These are phyloP conservation scores for Chondrosia reniformis DNA, from an alignment of 37 sponge, comb jelly and placozoan species.

Conservation along the genomic window DNA sequence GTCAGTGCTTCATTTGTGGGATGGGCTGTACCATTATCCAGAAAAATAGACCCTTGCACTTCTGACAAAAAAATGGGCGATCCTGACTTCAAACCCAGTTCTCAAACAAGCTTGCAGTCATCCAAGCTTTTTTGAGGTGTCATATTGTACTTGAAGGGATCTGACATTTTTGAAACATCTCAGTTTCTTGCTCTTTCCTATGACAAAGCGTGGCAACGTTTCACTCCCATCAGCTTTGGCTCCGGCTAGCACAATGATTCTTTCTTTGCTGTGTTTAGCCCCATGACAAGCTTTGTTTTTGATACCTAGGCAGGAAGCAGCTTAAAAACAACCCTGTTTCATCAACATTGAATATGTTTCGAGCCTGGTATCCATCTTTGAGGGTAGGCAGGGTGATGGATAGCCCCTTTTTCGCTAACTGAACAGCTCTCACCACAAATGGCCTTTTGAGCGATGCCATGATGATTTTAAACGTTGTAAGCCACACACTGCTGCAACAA, in stretches of 20 bases:
- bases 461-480: constrained; percentile 8
- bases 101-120: constrained; percentile 21
- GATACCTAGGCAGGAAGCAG: constrained; percentile 5
- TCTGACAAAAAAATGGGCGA: background rate
- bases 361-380: constrained; percentile 14
- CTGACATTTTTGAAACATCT: constrained; percentile 25
- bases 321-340: constrained; percentile 19
- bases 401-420: background rate
- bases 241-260: constrained; percentile 13
- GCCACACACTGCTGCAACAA: constrained; percentile 8
- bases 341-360: constrained; percentile 19
- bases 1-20: constrained; percentile 12
- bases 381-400: constrained; percentile 17
- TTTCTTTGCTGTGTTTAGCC: constrained; percentile 11
- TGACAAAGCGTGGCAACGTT: constrained; percentile 18
- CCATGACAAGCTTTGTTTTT: background rate
- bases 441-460: background rate
- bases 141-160: constrained; percentile 13
- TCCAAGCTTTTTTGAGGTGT: constrained; percentile 26
- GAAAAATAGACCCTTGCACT: constrained; percentile 5
- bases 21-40: constrained; percentile 31
- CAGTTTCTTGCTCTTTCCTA: constrained; percentile 34
- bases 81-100: constrained; percentile 15
- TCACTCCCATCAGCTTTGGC: constrained; percentile 20
- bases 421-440: background rate